These are phyloP conservation scores for Danio jaintianensis DNA, from an alignment of 2,797 vertebrate genomes.

Conservation along the genomic window DNA sequence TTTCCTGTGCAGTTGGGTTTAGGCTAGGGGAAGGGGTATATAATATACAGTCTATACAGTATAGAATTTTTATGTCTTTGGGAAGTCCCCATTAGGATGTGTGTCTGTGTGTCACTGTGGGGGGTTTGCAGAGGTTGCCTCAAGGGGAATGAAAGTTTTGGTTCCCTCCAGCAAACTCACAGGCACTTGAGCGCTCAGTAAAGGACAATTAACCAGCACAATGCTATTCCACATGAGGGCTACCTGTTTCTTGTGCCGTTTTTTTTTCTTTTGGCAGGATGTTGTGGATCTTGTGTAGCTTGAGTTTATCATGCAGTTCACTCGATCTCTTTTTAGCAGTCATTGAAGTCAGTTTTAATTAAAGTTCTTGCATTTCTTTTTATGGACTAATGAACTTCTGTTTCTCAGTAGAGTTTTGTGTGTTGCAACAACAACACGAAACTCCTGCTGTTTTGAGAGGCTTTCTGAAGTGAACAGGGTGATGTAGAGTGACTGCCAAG, in stretches of 20 bases:
- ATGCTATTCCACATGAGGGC: slow-evolving; percentile 47
- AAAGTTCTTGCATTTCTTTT: background rate
- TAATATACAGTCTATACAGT: too few species aligned
- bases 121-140: slow-evolving; percentile 54
- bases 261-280: slow-evolving; percentile 63
- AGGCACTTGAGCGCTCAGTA: slow-evolving; percentile 50
- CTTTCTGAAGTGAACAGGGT: background rate
- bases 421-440: background rate
- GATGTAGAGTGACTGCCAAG: background rate
- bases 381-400: background rate
- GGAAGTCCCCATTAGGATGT: too few species aligned
- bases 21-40: too few species aligned
- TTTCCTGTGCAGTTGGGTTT: too few species aligned
- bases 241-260: slow-evolving; percentile 65
- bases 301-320: background rate
- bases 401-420: background rate
- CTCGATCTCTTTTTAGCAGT: background rate
- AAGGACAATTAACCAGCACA: slow-evolving; percentile 75
- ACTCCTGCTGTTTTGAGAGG: background rate
- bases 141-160: slow-evolving; percentile 60
- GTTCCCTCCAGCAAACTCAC: slow-evolving; percentile 54
- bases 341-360: slow-evolving; percentile 2
- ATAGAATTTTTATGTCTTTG: too few species aligned
- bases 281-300: slow-evolving; percentile 53
- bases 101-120: slow-evolving; percentile 34